phyloP scores from a whole-genome alignment of 1,140 invertebrate species.

The Euborellia annulipes region DNA sequence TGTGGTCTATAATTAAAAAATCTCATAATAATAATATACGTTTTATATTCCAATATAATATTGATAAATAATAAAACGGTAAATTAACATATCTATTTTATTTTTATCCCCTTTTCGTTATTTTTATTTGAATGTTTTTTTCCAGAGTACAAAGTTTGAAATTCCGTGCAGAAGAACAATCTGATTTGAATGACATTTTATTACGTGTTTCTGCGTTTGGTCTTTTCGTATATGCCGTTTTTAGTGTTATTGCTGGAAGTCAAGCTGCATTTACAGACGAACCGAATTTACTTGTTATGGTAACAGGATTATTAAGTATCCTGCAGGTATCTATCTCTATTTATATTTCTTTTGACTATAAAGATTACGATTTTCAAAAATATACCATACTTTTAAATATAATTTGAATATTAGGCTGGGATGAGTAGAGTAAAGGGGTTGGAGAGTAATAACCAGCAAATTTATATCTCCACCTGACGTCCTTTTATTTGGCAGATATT shows the following conservation, averaged over 20 bases:
- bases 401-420: no score
- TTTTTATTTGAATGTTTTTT: no score
- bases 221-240: conserved; percentile 79
- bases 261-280: conserved; percentile 66
- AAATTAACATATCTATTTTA: no score
- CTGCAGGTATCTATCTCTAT: conserved; percentile 48
- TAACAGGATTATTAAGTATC: conserved; percentile 71
- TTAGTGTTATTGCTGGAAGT: conserved; percentile 81
- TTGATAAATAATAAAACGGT: not conserved
- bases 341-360: no score
- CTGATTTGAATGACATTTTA: conserved; percentile 76
- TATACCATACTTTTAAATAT: no score
- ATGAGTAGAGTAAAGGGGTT: no score
- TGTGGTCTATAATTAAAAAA: not conserved
- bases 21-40: not conserved
- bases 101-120: no score
- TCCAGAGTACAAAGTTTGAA: conserved; percentile 68
- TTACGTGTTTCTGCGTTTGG: conserved; percentile 82
- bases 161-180: conserved; percentile 76
- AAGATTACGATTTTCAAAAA: no score
- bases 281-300: conserved; percentile 75
- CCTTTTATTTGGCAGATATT: no score
- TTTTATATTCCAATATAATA: not conserved
- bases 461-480: no score
- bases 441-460: no score